phyloP scores from a whole-genome alignment of 2,113 vertebrate genomes.

The Osmerus mordax region DNA sequence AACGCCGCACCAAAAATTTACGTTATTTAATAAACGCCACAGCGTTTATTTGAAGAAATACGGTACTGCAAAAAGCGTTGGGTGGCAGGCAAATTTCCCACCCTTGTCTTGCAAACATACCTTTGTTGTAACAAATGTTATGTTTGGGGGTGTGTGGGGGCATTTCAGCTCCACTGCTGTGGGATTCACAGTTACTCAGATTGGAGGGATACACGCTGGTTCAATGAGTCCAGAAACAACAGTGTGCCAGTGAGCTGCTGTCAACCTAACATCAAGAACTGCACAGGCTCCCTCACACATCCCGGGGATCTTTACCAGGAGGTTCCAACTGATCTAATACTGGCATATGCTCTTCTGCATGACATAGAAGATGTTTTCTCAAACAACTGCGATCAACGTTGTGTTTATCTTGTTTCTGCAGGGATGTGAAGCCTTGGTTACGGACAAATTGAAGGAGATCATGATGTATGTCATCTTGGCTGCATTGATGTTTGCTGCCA shows the following conservation, averaged over 20 bases:
- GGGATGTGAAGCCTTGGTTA: constrained; percentile 84
- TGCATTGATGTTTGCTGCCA: constrained; percentile 81
- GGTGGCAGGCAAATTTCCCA: too few relatives aligned
- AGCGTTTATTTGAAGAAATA: too few relatives aligned
- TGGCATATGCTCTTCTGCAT: not conserved
- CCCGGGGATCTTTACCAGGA: constrained; percentile 81
- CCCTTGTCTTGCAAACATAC: too few relatives aligned
- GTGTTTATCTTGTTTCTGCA: constrained; percentile 47
- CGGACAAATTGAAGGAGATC: constrained; percentile 86
- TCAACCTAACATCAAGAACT: constrained; percentile 73
- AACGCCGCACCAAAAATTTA: too few relatives aligned
- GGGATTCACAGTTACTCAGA: constrained; percentile 84
- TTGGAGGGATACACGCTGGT: constrained; percentile 83
- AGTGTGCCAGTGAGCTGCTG: constrained; percentile 87
- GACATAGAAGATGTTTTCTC: not conserved
- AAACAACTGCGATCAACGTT: not conserved
- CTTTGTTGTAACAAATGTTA: too few relatives aligned
- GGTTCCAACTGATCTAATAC: constrained; percentile 59
- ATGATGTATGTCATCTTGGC: constrained; percentile 91
- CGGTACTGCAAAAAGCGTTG: too few relatives aligned
- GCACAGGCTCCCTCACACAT: constrained; percentile 77
- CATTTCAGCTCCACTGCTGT: constrained; percentile 78
- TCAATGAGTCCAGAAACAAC: constrained; percentile 82
- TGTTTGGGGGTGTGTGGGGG: not conserved
- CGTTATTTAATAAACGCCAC: too few relatives aligned